Conservation (phyloP, 2,113 vertebrate species). For the Peromyscus polionotus region DNA sequence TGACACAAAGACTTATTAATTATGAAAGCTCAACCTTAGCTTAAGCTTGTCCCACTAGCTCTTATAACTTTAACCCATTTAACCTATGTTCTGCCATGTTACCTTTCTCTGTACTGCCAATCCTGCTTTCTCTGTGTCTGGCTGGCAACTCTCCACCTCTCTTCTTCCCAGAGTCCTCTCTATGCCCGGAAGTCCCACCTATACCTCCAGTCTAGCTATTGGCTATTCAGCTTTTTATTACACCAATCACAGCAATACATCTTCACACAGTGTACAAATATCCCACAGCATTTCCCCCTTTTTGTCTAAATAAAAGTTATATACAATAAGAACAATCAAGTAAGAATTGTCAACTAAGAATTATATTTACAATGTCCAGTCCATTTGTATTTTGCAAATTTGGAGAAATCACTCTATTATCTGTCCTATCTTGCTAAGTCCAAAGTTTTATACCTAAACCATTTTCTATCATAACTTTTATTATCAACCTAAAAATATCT, state of each 20-base stretch:
- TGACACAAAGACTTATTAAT: background rate
- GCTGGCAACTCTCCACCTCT: background rate
- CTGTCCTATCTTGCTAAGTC: background rate
- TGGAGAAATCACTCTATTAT: background rate
- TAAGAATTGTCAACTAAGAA: background rate
- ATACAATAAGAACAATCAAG: background rate
- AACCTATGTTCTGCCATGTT: background rate
- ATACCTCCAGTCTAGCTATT: background rate
- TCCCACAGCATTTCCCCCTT: background rate
- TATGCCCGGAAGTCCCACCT: background rate
- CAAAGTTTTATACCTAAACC: background rate
- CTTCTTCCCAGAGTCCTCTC: background rate
- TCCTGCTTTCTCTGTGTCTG: background rate
- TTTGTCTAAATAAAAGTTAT: background rate
- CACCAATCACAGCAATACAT: background rate
- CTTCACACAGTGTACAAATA: background rate
- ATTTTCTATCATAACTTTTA: background rate
- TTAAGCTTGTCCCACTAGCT: background rate
- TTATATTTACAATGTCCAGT: background rate
- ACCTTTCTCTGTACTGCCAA: background rate
- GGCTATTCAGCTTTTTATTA: background rate
- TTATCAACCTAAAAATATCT: background rate
- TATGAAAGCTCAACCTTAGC: background rate
- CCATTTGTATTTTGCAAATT: background rate
- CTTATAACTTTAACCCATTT: background rate